Conservation (phyloP, 2,113 vertebrate genomes). For the Pardalotus punctatus region DNA sequence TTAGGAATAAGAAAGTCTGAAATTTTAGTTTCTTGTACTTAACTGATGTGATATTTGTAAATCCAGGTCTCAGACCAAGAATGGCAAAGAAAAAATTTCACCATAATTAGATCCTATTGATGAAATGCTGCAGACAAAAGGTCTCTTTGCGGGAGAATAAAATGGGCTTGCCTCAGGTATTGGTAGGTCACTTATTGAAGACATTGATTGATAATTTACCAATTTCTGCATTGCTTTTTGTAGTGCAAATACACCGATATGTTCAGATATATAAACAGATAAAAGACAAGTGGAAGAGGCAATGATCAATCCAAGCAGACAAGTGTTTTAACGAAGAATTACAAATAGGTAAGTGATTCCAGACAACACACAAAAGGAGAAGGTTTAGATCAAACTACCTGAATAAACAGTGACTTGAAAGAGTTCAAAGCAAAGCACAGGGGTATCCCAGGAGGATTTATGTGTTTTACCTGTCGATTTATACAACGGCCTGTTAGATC, state of each 20-base stretch:
- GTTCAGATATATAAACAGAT: background rate
- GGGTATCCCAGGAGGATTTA: background rate
- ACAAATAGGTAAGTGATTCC: background rate
- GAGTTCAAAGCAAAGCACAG: background rate
- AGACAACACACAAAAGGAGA: background rate
- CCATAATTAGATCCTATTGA: background rate
- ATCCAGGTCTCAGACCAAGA: background rate
- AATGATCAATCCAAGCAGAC: background rate
- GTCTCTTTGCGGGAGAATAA: background rate
- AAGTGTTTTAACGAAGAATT: background rate
- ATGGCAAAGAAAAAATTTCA: background rate
- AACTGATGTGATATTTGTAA: background rate
- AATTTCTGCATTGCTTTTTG: background rate
- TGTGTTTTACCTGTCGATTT: background rate
- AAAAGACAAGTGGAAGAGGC: background rate
- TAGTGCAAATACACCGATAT: background rate
- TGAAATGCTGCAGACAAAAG: slow-evolving; percentile 6
- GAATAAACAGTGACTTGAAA: background rate
- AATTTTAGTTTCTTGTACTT: background rate
- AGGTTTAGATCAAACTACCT: background rate
- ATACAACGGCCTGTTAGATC: background rate
- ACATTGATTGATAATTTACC: slow-evolving; percentile 5
- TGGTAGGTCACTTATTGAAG: slow-evolving; percentile 18
- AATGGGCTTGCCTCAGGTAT: slow-evolving; percentile 8
- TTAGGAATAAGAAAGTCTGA: background rate